Percentiles rank a stretch among this genome's conserved stretches.
phyloP scores from a whole-genome alignment of 2,797 vertebrate genomes.

The Myotis myotis region DNA sequence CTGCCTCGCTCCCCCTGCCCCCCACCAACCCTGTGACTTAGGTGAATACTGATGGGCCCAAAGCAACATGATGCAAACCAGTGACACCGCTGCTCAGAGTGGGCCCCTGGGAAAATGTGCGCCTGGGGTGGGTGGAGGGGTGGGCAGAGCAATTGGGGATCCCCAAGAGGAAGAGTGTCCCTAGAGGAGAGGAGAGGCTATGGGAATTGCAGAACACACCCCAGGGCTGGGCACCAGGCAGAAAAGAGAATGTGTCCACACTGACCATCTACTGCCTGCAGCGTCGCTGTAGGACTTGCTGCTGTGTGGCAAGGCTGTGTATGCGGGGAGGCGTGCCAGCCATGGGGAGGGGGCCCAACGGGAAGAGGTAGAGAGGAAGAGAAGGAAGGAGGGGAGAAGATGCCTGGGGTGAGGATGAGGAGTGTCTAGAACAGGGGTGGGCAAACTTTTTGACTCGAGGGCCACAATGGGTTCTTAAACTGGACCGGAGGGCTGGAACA shows the following conservation, averaged over 20 bases:
- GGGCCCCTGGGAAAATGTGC: not conserved
- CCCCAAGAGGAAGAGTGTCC: not conserved
- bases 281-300: fast-evolving
- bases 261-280: not conserved
- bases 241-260: not conserved
- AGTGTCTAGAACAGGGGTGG: fast-evolving
- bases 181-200: not conserved
- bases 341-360: fast-evolving
- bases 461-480: too few species aligned
- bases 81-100: not conserved
- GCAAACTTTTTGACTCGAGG: too few species aligned
- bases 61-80: not conserved
- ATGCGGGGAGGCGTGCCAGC: not conserved
- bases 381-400: not conserved
- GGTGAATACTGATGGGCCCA: constrained; percentile 3
- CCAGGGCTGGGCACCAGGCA: not conserved
- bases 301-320: fast-evolving
- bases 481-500: too few species aligned
- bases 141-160: not conserved
- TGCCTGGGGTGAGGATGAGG: not conserved
- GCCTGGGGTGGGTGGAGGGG: not conserved
- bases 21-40: not conserved
- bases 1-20: not conserved
- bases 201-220: not conserved
- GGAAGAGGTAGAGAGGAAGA: not conserved